A percentile compares a stretch with the other conserved stretches of the same genome.
Evolutionary conservation across 1,140 invertebrate genomes (phyloP).

Genomic region (Pararge aegeria): DNA sequence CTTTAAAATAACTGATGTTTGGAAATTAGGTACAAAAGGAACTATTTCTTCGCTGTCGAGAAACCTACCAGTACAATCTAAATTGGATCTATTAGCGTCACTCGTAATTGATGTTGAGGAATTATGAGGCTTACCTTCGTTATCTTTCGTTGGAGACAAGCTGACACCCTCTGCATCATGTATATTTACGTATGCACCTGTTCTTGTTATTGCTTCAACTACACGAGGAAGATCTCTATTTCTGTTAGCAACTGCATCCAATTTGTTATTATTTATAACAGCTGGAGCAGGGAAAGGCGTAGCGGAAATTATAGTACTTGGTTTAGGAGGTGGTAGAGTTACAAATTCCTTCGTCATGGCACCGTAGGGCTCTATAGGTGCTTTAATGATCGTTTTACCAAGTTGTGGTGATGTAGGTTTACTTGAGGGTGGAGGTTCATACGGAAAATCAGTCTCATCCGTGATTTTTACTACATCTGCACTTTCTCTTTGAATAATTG

Average conservation of each 20-base stretch:
- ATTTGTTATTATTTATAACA: constrained; percentile 25
- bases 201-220: constrained; percentile 72
- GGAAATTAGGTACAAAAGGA: constrained; percentile 72
- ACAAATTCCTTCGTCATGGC: constrained; percentile 82
- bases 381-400: constrained; percentile 84
- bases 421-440: constrained; percentile 54
- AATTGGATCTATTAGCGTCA: constrained; percentile 32
- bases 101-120: constrained; percentile 44
- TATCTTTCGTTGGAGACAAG: constrained; percentile 81
- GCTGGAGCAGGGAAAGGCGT: constrained; percentile 70
- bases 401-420: constrained; percentile 78
- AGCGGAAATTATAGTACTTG: constrained; percentile 80
- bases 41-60: constrained; percentile 48
- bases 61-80: constrained; percentile 36
- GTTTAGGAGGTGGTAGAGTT: constrained; percentile 81
- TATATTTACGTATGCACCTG: constrained; percentile 86
- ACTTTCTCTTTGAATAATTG: constrained; percentile 66
- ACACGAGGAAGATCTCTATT: constrained; percentile 58
- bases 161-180: constrained; percentile 84
- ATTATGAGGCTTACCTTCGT: constrained; percentile 80
- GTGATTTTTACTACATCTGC: constrained; percentile 65
- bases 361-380: constrained; percentile 78
- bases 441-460: constrained; percentile 71
- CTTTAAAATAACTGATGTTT: constrained; percentile 66
- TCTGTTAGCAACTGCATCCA: constrained; percentile 35